These are phyloP conservation scores for Callimorpha dominula DNA, from an alignment of 2,888 invertebrate species.

Conservation along the genomic window DNA sequence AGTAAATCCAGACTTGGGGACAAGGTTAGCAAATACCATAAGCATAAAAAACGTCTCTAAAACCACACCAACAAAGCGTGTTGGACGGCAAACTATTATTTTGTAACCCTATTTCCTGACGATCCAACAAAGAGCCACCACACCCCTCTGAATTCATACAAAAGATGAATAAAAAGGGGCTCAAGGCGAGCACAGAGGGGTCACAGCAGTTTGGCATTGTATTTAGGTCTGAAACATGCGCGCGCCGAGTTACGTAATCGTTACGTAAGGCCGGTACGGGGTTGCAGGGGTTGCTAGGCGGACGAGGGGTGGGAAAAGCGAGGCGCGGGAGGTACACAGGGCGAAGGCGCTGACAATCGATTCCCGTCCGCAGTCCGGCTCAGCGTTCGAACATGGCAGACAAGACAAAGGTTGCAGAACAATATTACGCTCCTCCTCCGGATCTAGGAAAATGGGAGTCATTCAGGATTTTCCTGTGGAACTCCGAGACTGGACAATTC, in stretches of 20 bases:
- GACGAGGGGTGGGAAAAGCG: slow-evolving; percentile 54
- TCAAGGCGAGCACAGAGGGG: slow-evolving; percentile 38
- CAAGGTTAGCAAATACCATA: slow-evolving; percentile 24
- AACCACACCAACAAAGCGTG: slow-evolving; percentile 9
- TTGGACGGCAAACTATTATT: slow-evolving; percentile 32
- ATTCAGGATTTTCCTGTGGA: slow-evolving; percentile 95
- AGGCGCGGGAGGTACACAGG: slow-evolving; percentile 57
- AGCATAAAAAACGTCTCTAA: slow-evolving; percentile 39
- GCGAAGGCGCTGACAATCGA: slow-evolving; percentile 79
- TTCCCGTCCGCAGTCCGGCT: slow-evolving; percentile 80
- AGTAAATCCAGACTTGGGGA: slow-evolving; percentile 51
- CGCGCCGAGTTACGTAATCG: slow-evolving; percentile 82
- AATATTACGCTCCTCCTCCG: slow-evolving; percentile 93
- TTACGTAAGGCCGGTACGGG: slow-evolving; percentile 79
- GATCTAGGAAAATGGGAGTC: slow-evolving; percentile 95
- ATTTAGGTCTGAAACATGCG: slow-evolving; percentile 73
- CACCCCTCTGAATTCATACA: slow-evolving; percentile 32
- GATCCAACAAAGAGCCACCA: slow-evolving; percentile 52
- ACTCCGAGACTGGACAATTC: slow-evolving; percentile 96
- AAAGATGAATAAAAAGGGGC: slow-evolving; percentile 22
- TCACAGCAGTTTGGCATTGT: slow-evolving; percentile 52
- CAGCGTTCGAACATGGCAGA: slow-evolving; percentile 89
- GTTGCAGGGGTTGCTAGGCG: slow-evolving; percentile 69
- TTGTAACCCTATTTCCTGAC: slow-evolving; percentile 54
- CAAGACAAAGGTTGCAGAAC: slow-evolving; percentile 90